A percentile compares a stretch with the other conserved stretches of the same genome.
phyloP scores from a whole-genome alignment of 2,888 invertebrate species.

The Drosophila meridionalis region DNA sequence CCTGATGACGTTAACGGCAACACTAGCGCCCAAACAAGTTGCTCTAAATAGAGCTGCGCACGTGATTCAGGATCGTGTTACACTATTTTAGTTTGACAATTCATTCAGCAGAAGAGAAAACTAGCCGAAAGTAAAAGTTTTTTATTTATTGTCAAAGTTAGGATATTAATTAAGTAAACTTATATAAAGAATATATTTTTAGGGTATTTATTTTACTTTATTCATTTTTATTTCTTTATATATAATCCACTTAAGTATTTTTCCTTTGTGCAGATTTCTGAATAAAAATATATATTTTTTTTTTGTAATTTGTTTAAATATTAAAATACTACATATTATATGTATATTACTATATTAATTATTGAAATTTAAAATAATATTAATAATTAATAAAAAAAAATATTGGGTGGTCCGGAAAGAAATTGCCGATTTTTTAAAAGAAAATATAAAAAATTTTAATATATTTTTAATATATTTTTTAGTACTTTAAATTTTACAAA shows the following conservation, averaged over 20 bases:
- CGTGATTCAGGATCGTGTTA: conserved; percentile 38
- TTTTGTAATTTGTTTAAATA: neutral
- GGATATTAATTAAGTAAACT: neutral
- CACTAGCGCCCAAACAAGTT: conserved; percentile 13
- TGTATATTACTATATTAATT: too few species aligned
- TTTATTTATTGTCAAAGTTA: neutral
- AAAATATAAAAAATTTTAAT: too few species aligned
- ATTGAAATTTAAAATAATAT: too few species aligned
- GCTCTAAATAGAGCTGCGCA: conserved; percentile 25
- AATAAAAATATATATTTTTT: neutral
- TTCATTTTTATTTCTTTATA: neutral
- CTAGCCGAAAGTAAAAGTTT: neutral
- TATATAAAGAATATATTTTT: neutral
- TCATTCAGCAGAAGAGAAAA: neutral
- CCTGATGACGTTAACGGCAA: conserved; percentile 54
- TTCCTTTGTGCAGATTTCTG: neutral
- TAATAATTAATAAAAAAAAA: too few species aligned
- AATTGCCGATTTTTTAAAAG: too few species aligned
- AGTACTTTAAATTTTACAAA: too few species aligned
- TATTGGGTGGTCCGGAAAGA: too few species aligned
- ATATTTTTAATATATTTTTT: too few species aligned
- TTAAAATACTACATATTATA: too few species aligned
- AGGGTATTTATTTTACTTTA: neutral
- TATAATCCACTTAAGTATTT: too few species aligned
- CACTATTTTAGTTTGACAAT: conserved; percentile 1